Evolutionary conservation across 2,888 invertebrate species (phyloP).

Genomic region (Agriotes lineatus): DNA sequence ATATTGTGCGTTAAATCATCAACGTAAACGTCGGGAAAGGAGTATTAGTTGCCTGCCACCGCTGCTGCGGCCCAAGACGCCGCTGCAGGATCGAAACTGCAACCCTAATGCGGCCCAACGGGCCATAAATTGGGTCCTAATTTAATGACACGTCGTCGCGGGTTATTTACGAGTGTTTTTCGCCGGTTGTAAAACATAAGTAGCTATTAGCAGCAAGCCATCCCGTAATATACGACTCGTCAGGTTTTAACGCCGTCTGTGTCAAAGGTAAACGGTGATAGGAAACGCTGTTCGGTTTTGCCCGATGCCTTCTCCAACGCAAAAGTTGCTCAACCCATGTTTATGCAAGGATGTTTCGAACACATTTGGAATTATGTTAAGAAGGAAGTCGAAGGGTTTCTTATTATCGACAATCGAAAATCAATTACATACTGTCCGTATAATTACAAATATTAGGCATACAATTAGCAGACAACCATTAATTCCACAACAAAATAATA

Average conservation of each 20-base stretch:
- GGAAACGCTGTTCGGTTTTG: background rate
- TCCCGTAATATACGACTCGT: conserved; percentile 50
- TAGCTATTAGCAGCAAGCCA: conserved; percentile 59
- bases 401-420: too few relatives aligned
- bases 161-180: conserved; percentile 61
- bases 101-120: conserved; percentile 57
- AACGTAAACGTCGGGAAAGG: conserved; percentile 29
- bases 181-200: conserved; percentile 63
- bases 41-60: conserved; percentile 20
- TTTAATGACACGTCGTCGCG: conserved; percentile 62
- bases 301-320: too few relatives aligned
- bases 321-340: too few relatives aligned
- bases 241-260: conserved; percentile 50
- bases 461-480: too few relatives aligned
- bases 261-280: conserved; percentile 47
- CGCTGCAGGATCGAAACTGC: conserved; percentile 50
- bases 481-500: too few relatives aligned
- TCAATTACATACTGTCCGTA: too few relatives aligned
- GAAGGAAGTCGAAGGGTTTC: too few relatives aligned
- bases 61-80: background rate
- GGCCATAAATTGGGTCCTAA: conserved; percentile 62
- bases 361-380: too few relatives aligned
- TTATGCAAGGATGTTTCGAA: too few relatives aligned
- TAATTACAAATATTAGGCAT: too few relatives aligned
- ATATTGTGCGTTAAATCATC: conserved; percentile 51